Evolutionary conservation across 2,113 vertebrate genomes (phyloP).

Genomic region (Tringa solitaria): DNA sequence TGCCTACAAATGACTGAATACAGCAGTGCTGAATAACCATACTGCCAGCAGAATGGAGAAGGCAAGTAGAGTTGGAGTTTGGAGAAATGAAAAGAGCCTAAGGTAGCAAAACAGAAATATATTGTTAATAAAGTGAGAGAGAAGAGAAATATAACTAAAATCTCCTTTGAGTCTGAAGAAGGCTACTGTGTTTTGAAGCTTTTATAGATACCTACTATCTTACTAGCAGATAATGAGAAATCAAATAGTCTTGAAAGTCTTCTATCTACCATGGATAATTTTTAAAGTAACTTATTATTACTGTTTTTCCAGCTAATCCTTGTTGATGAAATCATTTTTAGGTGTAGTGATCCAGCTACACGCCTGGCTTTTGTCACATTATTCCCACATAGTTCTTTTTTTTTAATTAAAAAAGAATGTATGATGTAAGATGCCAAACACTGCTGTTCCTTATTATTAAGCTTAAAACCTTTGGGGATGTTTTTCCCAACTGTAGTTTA

Average conservation of each 20-base stretch:
- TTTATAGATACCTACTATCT: background rate
- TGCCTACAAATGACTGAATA: background rate
- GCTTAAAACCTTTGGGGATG: slow-evolving; percentile 40
- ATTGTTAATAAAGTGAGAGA: background rate
- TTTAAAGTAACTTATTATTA: background rate
- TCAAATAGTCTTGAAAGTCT: background rate
- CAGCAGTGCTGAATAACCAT: background rate
- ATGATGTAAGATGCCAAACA: background rate
- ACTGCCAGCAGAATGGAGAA: background rate
- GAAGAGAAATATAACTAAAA: background rate
- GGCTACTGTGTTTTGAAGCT: background rate
- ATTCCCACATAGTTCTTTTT: background rate
- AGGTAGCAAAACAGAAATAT: background rate
- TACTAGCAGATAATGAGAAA: background rate
- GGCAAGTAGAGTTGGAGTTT: background rate
- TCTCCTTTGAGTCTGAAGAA: background rate
- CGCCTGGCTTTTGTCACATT: background rate
- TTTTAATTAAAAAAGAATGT: background rate
- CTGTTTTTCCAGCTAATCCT: background rate
- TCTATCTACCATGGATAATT: background rate
- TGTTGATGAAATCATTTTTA: background rate
- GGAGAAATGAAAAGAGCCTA: background rate
- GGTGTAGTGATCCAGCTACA: background rate
- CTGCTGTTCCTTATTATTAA: slow-evolving; percentile 33
- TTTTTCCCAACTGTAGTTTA: slow-evolving; percentile 31